phyloP scores from a whole-genome alignment of 2,797 vertebrate species.

The Acridotheres tristis region DNA sequence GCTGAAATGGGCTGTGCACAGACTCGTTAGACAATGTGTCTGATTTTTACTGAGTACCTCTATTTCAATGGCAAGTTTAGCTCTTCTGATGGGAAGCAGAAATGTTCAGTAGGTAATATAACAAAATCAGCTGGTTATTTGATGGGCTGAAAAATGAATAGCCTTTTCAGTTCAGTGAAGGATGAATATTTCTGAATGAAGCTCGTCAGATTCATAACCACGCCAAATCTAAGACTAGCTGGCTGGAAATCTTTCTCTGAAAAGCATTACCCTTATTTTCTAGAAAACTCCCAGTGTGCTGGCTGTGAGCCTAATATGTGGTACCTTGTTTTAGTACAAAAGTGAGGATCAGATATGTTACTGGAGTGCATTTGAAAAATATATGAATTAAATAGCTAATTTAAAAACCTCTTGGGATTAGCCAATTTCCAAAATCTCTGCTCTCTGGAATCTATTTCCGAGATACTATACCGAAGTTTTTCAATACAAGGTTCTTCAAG shows the following conservation, averaged over 20 bases:
- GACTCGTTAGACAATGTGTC: slow-evolving; percentile 43
- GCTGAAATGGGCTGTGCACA: background rate
- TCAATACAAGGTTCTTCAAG: background rate
- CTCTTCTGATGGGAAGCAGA: slow-evolving; percentile 6
- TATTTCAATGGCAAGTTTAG: background rate
- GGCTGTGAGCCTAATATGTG: background rate
- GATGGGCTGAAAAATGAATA: background rate
- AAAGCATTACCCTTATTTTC: background rate
- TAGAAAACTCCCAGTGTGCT: background rate
- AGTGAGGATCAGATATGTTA: background rate
- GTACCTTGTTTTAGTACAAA: background rate
- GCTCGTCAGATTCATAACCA: background rate
- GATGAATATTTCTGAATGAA: slow-evolving; percentile 21
- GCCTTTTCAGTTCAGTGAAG: background rate
- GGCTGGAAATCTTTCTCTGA: background rate
- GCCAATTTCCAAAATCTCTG: background rate
- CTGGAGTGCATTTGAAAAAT: background rate
- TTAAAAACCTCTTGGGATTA: background rate
- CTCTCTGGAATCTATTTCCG: background rate
- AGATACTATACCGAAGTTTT: background rate
- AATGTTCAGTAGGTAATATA: background rate
- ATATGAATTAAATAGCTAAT: background rate
- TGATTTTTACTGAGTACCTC: slow-evolving; percentile 41
- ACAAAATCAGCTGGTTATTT: slow-evolving; percentile 35
- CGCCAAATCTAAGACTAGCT: background rate